Conservation (phyloP, 2,888 invertebrate genomes). For the Minunthozetes semirufus region DNA sequence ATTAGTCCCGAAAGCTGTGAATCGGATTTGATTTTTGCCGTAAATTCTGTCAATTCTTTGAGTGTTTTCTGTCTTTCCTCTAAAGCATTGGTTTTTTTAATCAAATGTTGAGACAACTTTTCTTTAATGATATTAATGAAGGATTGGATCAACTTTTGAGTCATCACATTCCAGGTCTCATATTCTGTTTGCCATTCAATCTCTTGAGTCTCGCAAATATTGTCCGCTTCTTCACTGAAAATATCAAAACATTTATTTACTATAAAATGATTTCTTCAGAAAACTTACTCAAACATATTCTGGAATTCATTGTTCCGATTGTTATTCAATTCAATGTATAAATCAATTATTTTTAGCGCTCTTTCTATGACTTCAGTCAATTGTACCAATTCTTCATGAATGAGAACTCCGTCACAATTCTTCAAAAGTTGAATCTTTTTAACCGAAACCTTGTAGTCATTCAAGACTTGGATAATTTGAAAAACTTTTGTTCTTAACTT, state of each 20-base stretch:
- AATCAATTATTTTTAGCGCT: conserved; percentile 7
- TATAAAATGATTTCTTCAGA: not conserved
- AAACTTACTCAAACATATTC: conserved; percentile 7
- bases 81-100: not conserved
- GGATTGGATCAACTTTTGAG: not conserved
- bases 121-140: not conserved
- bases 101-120: not conserved
- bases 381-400: not conserved
- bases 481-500: conserved; percentile 8
- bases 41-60: not conserved
- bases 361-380: conserved; percentile 19
- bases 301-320: conserved; percentile 16
- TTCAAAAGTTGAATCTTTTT: not conserved
- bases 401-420: not conserved
- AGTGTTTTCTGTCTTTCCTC: not conserved
- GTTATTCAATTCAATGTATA: not conserved
- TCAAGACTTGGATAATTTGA: not conserved
- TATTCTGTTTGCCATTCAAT: not conserved
- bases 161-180: not conserved
- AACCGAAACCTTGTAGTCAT: not conserved
- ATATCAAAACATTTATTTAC: not conserved
- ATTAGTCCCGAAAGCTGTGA: not conserved
- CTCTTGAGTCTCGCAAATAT: not conserved
- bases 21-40: not conserved
- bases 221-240: conserved; percentile 13